Evolutionary conservation across 1,140 invertebrate genomes (phyloP).

Genomic region (Aethina tumida): DNA sequence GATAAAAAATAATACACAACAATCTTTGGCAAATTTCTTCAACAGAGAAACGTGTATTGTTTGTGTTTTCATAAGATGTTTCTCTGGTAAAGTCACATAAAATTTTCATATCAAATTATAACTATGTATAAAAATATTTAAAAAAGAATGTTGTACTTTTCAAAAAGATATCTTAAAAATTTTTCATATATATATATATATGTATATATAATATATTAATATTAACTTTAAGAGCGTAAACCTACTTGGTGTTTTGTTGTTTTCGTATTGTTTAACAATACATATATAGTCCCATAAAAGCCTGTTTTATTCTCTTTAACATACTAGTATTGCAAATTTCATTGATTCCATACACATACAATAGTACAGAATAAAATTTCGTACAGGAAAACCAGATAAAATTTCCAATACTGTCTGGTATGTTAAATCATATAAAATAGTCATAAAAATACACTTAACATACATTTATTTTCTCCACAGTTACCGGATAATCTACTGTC

Average conservation of each 20-base stretch:
- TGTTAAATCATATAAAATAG: too few species aligned
- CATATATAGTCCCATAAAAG: constrained; percentile 2
- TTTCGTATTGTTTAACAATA: constrained; percentile 10
- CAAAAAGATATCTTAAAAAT: constrained; percentile 4
- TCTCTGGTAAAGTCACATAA: constrained; percentile 9
- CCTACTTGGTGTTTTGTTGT: constrained; percentile 12
- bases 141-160: constrained; percentile 12
- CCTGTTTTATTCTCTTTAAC: constrained; percentile 3
- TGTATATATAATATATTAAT: too few species aligned
- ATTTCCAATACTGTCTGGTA: too few species aligned
- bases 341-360: neutral
- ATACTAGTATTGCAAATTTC: constrained; percentile 5
- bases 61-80: neutral
- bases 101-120: constrained; percentile 10
- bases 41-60: constrained; percentile 9
- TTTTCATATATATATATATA: constrained; percentile 6
- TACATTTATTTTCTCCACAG: neutral
- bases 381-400: neutral
- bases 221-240: constrained; percentile 4
- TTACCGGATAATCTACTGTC: neutral
- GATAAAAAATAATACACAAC: neutral
- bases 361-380: neutral
- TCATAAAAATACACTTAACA: too few species aligned
- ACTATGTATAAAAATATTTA: constrained; percentile 11
- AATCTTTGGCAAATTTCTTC: constrained; percentile 11